Base-by-base conservation (phyloP, 2,797 vertebrate species). In the Peromyscus melanophrys region DNA sequence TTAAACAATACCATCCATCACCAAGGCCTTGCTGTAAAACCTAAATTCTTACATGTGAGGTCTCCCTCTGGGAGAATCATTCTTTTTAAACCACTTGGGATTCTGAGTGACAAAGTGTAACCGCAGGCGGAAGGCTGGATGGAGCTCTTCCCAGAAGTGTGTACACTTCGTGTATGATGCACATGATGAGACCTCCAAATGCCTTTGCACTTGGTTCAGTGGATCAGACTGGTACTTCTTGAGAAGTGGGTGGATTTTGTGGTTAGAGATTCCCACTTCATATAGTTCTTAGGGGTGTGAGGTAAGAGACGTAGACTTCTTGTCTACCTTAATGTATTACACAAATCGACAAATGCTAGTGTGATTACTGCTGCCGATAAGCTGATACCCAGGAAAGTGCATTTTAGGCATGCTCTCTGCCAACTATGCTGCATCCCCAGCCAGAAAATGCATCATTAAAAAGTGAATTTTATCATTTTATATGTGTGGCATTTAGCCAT, bases 91-190 rank as follows among this genome's bases (percentile, higher is more conserved):
- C 86, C 89, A 69, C 94, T 82, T 77, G 92, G 88, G 94, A 90
- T 97, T 97, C 92, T 97, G 97, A 96, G 84, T 96, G 98, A 98
- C 98, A 97, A 86, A 96, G 93, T 96, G 91, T 96, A 97, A 96
- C 97, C 97, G 89, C 92, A 91, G 89, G 88, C 57, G 0, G 92
- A 89, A 85, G 94, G 43, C 80, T 97, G 94, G 92, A 91, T 98
- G 97, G 98, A 98, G 97, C 86, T 87, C 76, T 96, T 98, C 86
- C 95, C 95, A 93, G 96, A 95, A 65, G 85, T 89, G 92, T 95
- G 49, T 95, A n/a, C 97, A 49, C 93, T 97, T 98, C 96, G 97
- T 63, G 0, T 27, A 29, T 94, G 86, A 75, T 94, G 94, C 95
- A n/a, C 86, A 92, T 13, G 34, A 55, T 91, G 90, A 83, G 85